Evolutionary conservation across 2,888 invertebrate species (phyloP).

Genomic region (Ditula angustiorana): DNA sequence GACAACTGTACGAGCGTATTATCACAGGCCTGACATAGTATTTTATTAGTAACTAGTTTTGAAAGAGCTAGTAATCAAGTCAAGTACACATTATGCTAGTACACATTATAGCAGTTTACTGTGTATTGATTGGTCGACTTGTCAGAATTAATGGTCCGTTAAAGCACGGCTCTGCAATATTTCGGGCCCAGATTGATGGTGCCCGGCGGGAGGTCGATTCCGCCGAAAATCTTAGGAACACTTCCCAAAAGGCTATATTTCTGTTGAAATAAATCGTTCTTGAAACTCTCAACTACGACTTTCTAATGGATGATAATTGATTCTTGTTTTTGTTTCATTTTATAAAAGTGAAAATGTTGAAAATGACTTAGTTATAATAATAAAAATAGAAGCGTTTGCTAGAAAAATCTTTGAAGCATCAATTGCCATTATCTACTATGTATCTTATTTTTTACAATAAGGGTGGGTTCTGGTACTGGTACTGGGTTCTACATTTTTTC

Average conservation of each 20-base stretch:
- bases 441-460: too few relatives aligned
- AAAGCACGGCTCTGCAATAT: conserved; percentile 37
- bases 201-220: conserved; percentile 23
- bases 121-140: conserved; percentile 30
- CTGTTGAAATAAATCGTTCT: conserved; percentile 22
- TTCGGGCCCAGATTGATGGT: conserved; percentile 31
- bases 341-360: too few relatives aligned
- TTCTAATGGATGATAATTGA: neutral
- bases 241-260: conserved; percentile 16
- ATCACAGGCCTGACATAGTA: too few relatives aligned
- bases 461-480: too few relatives aligned
- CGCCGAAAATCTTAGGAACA: conserved; percentile 19
- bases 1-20: too few relatives aligned
- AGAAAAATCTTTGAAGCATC: too few relatives aligned
- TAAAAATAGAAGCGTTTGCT: too few relatives aligned
- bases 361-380: too few relatives aligned
- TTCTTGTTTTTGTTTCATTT: neutral
- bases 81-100: neutral
- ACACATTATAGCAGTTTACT: neutral
- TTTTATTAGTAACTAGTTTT: too few relatives aligned
- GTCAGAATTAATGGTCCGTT: conserved; percentile 37
- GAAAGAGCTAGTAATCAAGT: neutral
- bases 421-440: too few relatives aligned
- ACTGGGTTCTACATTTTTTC: too few relatives aligned
- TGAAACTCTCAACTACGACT: neutral